Conservation (phyloP, 2,888 invertebrate genomes). For the Dicycla oo region DNA sequence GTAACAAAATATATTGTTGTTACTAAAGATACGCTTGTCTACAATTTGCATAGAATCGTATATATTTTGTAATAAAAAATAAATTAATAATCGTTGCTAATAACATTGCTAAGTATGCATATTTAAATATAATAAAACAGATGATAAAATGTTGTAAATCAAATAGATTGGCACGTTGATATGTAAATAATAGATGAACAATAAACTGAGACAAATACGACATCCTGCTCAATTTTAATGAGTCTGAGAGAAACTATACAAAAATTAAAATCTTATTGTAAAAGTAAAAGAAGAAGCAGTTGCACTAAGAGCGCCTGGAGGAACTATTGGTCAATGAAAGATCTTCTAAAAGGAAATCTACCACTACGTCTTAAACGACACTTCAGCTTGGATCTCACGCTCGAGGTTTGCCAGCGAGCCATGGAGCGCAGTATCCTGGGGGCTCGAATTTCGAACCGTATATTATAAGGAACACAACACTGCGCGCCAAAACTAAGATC, state of each 20-base stretch:
- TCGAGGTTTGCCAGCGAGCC: no score
- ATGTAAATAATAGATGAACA: conserved; percentile 17
- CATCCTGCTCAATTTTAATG: conserved; percentile 23
- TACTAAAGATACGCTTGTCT: not conserved
- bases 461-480: no score
- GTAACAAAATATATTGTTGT: conserved; percentile 29
- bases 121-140: conserved; percentile 31
- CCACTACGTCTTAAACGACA: no score
- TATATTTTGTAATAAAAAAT: conserved; percentile 31
- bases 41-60: conserved; percentile 49
- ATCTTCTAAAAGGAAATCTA: no score
- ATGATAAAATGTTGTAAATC: conserved; percentile 40
- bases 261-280: not conserved
- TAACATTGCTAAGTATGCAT: conserved; percentile 41
- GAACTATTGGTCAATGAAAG: no score
- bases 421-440: no score
- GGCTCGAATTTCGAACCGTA: no score
- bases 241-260: not conserved
- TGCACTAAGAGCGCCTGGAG: no score
- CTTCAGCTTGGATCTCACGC: no score
- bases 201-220: conserved; percentile 13
- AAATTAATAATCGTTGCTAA: conserved; percentile 38
- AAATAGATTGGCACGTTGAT: conserved; percentile 25
- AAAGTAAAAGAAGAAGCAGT: no score
- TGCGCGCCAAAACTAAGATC: no score